Conservation (phyloP, 2,888 invertebrate genomes). For the Andrena dorsata region DNA sequence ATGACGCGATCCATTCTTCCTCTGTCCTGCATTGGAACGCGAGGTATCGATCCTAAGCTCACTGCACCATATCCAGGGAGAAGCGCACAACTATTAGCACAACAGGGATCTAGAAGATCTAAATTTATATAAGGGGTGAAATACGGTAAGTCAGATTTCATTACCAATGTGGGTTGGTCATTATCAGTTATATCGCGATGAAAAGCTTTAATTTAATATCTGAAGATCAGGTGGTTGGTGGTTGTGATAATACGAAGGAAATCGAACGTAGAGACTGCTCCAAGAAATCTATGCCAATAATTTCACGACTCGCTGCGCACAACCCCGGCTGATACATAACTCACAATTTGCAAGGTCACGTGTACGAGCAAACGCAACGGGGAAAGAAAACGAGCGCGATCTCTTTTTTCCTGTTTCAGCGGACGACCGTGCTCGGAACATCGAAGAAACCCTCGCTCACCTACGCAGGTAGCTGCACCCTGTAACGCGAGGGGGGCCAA, state of each 20-base stretch:
- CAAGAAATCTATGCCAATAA: neutral
- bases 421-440: constrained; percentile 23
- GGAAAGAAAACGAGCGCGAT: constrained; percentile 1
- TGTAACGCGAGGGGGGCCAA: constrained; percentile 22
- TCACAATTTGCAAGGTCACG: constrained; percentile 29
- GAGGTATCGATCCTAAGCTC: constrained; percentile 12
- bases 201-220: neutral
- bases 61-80: neutral
- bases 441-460: constrained; percentile 49
- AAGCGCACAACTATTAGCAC: no score
- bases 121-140: no score
- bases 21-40: neutral
- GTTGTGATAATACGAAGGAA: neutral
- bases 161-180: no score
- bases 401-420: constrained; percentile 21
- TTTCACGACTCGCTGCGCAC: neutral
- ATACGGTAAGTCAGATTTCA: no score
- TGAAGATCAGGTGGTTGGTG: neutral
- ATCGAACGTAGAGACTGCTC: neutral
- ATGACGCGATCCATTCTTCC: constrained; percentile 25
- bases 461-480: constrained; percentile 63
- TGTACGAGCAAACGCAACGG: constrained; percentile 14
- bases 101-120: no score
- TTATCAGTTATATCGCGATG: no score
- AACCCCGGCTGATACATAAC: neutral